phyloP scores from a whole-genome alignment of 2,113 vertebrate genomes.

The Macrotus californicus region DNA sequence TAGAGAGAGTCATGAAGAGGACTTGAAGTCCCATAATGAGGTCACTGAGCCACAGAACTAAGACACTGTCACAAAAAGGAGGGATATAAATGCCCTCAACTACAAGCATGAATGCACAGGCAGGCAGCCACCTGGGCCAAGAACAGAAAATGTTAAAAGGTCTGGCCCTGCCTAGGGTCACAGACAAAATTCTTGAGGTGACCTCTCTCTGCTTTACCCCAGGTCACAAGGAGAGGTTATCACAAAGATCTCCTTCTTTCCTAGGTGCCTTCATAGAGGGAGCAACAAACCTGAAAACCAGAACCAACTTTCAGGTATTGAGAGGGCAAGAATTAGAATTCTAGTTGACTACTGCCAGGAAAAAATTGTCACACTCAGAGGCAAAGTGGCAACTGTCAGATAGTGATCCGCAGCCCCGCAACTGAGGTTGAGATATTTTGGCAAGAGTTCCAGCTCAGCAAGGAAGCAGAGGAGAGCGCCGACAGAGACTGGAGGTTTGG shows the following conservation, averaged over 20 bases:
- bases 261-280: background rate
- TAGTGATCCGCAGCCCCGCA: rapidly evolving
- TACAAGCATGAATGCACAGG: background rate
- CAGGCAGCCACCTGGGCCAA: background rate
- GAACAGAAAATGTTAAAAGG: background rate
- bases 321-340: background rate
- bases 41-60: background rate
- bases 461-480: background rate
- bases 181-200: background rate
- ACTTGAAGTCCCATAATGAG: background rate
- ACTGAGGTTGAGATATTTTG: background rate
- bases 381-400: background rate
- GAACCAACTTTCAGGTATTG: background rate
- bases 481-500: background rate
- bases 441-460: background rate
- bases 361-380: background rate
- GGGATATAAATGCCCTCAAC: background rate
- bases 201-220: background rate
- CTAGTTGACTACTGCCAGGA: background rate
- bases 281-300: background rate
- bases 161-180: background rate
- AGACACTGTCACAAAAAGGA: background rate
- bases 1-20: background rate
- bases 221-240: background rate
- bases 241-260: background rate